Percentiles rank a stretch among this genome's conserved stretches.
Conservation (phyloP, 2,797 vertebrate species). For the Enteromius argenteus region DNA sequence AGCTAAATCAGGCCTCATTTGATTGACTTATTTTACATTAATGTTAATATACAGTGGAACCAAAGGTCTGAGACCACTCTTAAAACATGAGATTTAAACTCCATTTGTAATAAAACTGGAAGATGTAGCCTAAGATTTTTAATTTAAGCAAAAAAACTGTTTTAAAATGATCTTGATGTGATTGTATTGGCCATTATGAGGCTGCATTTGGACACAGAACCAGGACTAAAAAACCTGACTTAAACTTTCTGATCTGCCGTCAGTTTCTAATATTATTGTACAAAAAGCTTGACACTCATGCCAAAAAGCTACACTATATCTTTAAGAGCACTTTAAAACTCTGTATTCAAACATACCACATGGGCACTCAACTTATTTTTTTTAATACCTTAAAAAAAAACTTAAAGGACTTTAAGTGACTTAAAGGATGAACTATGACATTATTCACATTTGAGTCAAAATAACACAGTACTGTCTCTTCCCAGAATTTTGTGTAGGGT, state of each 20-base stretch:
- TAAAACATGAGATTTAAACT: neutral
- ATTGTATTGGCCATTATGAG: neutral
- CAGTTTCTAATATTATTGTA: neutral
- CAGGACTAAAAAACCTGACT: neutral
- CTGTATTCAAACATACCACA: neutral
- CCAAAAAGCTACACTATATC: no score
- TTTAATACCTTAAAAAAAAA: neutral
- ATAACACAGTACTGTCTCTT: neutral
- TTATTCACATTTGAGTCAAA: neutral
- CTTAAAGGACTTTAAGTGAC: neutral
- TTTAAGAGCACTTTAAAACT: slow-evolving; percentile 1
- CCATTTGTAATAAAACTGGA: neutral
- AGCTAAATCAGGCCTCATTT: neutral
- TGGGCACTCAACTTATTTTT: neutral
- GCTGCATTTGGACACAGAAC: neutral
- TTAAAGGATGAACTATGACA: slow-evolving; percentile 4
- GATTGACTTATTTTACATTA: neutral
- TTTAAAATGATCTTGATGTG: neutral
- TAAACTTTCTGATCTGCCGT: neutral
- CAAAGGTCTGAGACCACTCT: neutral
- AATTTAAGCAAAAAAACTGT: neutral
- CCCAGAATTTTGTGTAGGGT: neutral
- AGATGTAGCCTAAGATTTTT: neutral
- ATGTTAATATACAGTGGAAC: neutral
- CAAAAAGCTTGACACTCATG: neutral